phyloP scores from a whole-genome alignment of 2,888 invertebrate genomes.

The Macaria notata region DNA sequence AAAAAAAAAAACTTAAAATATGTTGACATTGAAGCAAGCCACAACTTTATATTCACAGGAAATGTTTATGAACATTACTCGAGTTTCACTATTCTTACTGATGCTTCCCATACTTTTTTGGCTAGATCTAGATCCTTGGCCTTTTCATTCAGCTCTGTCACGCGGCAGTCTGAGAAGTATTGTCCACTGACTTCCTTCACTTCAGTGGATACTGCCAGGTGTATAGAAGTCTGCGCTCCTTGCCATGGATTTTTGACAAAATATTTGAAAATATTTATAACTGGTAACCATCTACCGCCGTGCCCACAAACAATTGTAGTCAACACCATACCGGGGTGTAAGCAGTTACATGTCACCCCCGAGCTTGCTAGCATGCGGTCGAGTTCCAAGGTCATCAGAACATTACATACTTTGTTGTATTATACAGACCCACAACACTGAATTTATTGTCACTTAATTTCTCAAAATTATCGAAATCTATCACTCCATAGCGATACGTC shows the following conservation, averaged over 20 bases:
- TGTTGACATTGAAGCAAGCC: too few species aligned
- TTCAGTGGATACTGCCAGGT: constrained; percentile 77
- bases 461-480: constrained; percentile 53
- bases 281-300: constrained; percentile 31
- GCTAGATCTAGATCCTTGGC: constrained; percentile 76
- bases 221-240: constrained; percentile 79
- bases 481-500: constrained; percentile 45
- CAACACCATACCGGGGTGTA: constrained; percentile 89
- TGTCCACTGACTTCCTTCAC: constrained; percentile 82
- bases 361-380: constrained; percentile 85
- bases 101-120: constrained; percentile 84
- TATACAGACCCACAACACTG: constrained; percentile 33
- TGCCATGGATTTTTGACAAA: constrained; percentile 54
- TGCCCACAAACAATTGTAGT: constrained; percentile 70
- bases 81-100: constrained; percentile 53
- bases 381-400: constrained; percentile 84
- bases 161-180: constrained; percentile 83
- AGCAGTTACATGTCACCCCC: constrained; percentile 87
- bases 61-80: background rate
- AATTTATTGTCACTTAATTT: constrained; percentile 38
- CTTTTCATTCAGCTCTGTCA: constrained; percentile 55
- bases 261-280: constrained; percentile 73
- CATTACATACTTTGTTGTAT: constrained; percentile 88
- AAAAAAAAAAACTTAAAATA: too few species aligned
- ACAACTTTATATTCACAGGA: too few species aligned